These are phyloP conservation scores for Plebejus argus DNA, from an alignment of 2,888 invertebrate species.

Conservation along the genomic window DNA sequence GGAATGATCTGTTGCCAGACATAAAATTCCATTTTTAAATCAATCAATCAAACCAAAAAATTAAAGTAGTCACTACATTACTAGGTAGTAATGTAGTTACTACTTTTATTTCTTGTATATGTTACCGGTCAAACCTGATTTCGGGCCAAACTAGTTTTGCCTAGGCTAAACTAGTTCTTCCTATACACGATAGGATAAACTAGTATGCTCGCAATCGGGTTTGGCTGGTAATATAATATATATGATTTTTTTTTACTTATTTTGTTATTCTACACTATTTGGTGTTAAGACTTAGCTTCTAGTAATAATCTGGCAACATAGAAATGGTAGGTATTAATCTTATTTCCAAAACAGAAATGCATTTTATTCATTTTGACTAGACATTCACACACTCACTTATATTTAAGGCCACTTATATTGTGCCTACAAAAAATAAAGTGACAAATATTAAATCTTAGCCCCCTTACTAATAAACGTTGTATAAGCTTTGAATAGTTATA, in stretches of 20 bases:
- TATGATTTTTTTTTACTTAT: background rate
- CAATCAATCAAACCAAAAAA: background rate
- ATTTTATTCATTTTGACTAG: conserved; percentile 61
- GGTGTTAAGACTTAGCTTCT: background rate
- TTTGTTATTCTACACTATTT: background rate
- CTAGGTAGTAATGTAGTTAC: too few relatives aligned
- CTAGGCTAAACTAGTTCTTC: too few relatives aligned
- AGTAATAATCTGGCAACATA: conserved; percentile 1
- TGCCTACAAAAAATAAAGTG: conserved; percentile 12
- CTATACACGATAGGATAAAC: too few relatives aligned
- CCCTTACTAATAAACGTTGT: too few relatives aligned
- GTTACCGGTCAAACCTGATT: too few relatives aligned
- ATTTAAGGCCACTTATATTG: conserved; percentile 9
- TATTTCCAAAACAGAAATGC: conserved; percentile 36
- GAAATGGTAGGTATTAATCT: conserved; percentile 26
- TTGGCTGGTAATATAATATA: too few relatives aligned
- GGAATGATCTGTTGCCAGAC: conserved; percentile 25
- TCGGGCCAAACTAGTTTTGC: too few relatives aligned
- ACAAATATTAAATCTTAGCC: background rate
- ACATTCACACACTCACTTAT: conserved; percentile 60
- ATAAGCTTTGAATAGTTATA: too few relatives aligned
- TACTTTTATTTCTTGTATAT: too few relatives aligned
- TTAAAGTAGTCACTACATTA: too few relatives aligned
- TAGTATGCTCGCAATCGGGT: too few relatives aligned
- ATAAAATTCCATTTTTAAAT: background rate